A percentile compares a stretch with the other conserved stretches of the same genome.
Conservation (phyloP, 2,888 invertebrate species). For the Baronia brevicornis region DNA sequence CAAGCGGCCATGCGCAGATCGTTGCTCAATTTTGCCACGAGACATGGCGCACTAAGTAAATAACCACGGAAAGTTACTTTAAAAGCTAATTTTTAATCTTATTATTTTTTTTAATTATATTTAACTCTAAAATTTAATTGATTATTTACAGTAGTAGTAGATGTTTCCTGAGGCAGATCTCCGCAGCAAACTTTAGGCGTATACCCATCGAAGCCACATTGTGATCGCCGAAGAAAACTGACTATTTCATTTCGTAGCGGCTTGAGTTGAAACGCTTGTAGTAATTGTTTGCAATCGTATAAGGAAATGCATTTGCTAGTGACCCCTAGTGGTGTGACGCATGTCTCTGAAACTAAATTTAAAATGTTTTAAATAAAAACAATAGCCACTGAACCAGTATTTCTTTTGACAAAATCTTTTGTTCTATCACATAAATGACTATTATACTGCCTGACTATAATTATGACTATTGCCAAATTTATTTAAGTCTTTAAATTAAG, state of each 20-base stretch:
- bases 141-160: constrained; percentile 17
- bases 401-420: constrained; percentile 1
- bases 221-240: constrained; percentile 63
- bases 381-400: constrained; percentile 1
- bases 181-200: constrained; percentile 74
- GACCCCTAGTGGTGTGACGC: constrained; percentile 58
- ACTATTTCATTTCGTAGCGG: constrained; percentile 46
- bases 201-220: constrained; percentile 70
- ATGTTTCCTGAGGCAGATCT: constrained; percentile 32
- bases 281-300: constrained; percentile 56
- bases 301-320: constrained; percentile 64
- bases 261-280: constrained; percentile 50
- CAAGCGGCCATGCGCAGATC: too few species aligned
- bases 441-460: too few species aligned
- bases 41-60: too few species aligned
- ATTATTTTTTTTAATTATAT: too few species aligned
- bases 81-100: too few species aligned
- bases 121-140: not conserved
- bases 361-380: constrained; percentile 16
- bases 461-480: too few species aligned
- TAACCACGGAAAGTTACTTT: too few species aligned
- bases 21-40: too few species aligned
- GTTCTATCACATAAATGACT: too few species aligned
- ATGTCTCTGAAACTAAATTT: constrained; percentile 41
- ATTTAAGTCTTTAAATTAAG: too few species aligned